These are phyloP conservation scores for Oryzias sinensis DNA, from an alignment of 2,797 vertebrate species.

Conservation along the genomic window DNA sequence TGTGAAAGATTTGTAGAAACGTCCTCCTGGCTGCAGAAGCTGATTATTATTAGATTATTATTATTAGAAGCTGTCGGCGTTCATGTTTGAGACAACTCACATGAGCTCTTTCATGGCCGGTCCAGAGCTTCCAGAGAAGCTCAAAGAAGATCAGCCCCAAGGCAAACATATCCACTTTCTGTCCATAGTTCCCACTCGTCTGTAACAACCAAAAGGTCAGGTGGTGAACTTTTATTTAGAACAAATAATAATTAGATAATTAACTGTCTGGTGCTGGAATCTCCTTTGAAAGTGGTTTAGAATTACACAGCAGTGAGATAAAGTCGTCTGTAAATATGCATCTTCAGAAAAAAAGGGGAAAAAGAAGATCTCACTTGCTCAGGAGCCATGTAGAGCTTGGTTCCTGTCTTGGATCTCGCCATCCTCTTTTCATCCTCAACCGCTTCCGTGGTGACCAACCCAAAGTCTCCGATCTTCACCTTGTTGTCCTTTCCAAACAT, in stretches of 20 bases:
- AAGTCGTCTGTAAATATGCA: neutral
- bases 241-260: too few species aligned
- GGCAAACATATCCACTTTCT: constrained; percentile 77
- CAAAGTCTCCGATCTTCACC: constrained; percentile 93
- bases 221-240: neutral
- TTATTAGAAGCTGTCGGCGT: too few species aligned
- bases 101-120: constrained; percentile 1
- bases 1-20: too few species aligned
- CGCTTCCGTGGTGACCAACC: constrained; percentile 78
- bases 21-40: too few species aligned
- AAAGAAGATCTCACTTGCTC: constrained; percentile 81
- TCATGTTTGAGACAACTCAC: constrained; percentile 43
- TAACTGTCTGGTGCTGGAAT: neutral
- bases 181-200: constrained; percentile 26
- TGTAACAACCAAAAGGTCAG: constrained; percentile 19
- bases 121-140: constrained; percentile 59
- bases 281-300: neutral
- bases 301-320: neutral
- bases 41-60: too few species aligned
- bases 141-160: constrained; percentile 76
- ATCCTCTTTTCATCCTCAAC: constrained; percentile 28
- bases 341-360: neutral
- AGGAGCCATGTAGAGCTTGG: constrained; percentile 85
- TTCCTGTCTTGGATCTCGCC: constrained; percentile 77
- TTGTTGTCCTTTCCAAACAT: constrained; percentile 73